Base-by-base conservation (phyloP, 2,797 vertebrate species). In the Sciurus vulgaris region DNA sequence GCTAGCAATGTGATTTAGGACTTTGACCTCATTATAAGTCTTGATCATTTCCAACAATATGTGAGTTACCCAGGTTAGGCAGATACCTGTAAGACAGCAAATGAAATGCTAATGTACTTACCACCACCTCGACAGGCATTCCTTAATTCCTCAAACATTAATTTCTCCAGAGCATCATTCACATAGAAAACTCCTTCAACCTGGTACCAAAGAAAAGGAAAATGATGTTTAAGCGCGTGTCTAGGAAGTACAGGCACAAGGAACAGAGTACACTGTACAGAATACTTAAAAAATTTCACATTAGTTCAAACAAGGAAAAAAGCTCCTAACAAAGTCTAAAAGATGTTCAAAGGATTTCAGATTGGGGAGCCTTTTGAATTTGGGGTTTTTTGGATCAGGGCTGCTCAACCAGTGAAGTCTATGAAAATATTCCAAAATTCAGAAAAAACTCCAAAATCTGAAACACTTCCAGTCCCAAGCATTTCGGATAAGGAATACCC, bases 131-230 rank as follows among this genome's bases (percentile, higher is more conserved):
- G 98, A 97, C 99, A 99, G 63, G 99, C 99, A 79, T 99, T 99
- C 84, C 99, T 98, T 76, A 99, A 98, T 98, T 99, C 99, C 97
- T 99, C 99, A 77, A 99, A 99, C 98, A 99, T 99, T 96, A 99
- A 93, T 85, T 99, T 99, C 98, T 99, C 99, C 98, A 99, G 98
- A 0, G 99, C 96, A 2, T 99, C 99, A n/a, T 99, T 99, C 47
- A 99, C 99, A 33, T 99, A 99, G 98, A 99, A 99, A 4, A 99
- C 98, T 0, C 99, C 99, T 96, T 99, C 99, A 84, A 99, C 99
- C 99, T 99, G 93, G 59, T 95, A 76, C 44, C 76, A 97, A 81
- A 77, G 5, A 72, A 95, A 96, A 86, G 24, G 54, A 93, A 72
- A 81, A 67, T 12, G 22, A 13, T 1, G 5, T 78, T 18, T 77